Base-by-base conservation (phyloP, 1,140 invertebrate genomes). In the Camponotus vicinus region DNA sequence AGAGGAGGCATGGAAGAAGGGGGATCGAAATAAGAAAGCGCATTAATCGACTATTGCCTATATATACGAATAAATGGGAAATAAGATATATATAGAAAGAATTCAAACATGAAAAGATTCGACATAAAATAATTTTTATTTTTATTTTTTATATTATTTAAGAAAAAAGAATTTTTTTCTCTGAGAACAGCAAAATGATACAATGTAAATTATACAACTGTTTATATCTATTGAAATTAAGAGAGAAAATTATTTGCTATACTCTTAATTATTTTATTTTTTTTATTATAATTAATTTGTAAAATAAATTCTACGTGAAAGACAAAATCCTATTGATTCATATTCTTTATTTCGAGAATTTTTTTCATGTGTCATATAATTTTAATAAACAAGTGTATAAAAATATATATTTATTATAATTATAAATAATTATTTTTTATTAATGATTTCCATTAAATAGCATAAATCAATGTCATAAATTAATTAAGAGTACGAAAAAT, bases 31-130 rank as follows among this genome's bases (percentile, higher is more conserved):
- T 21, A 75, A 64, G 27, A 27, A 78, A 64, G 13, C n/a, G 55
- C 55, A 21, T 76, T 77, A 63, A 77, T 77, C 15, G 73, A 21
- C 9, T 75, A 59, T 75, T 27, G 73, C 18, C 37, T 40, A 40
- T 37, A 11, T 21, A 21, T 57, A 21, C 3, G n/a, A 40, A 21
- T 32, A 85, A 40, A 45, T 3, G 37, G 21, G 21, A 85, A 52
- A 59, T 3, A 49, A 45, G n/a, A 13, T 18, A 13, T 11, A 61
- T 15, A 18, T 75, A 61, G 49, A 55, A 64, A 71, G 13, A 27
- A 80, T 71, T 42, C 9, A 45, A 61, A 5, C 13, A 27, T 85
- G 42, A 21, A 79, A 78, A 37, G 45, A 85, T 63, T 8, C 3
- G n/a, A 78, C 37, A 13, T 13, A n/a, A 52, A 32, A 21, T 0